Conservation (phyloP, 2,797 vertebrate species). For the Graptemys geographica region DNA sequence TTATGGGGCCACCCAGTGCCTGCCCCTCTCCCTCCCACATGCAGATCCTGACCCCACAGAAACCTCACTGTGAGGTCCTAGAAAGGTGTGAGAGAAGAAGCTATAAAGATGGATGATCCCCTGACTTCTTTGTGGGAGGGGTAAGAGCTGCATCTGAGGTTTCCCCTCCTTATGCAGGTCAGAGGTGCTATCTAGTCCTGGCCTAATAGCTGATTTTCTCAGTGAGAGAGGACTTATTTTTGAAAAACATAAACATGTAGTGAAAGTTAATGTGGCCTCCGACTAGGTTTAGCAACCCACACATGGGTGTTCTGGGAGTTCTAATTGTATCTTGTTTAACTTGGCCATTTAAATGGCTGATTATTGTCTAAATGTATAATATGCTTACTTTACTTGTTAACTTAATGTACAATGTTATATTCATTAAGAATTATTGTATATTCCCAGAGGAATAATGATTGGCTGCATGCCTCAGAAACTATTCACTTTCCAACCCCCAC, state of each 20-base stretch:
- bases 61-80: not conserved
- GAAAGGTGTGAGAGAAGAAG: not conserved
- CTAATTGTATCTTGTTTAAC: conserved; percentile 54
- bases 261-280: conserved; percentile 61
- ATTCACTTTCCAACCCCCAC: not conserved
- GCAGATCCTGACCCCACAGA: not conserved
- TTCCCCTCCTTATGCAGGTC: not conserved
- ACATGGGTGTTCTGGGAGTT: conserved; percentile 37
- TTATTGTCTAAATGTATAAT: conserved; percentile 37
- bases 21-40: not conserved
- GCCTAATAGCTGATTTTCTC: not conserved
- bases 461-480: not conserved
- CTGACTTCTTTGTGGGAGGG: not conserved
- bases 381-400: not conserved
- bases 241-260: not conserved
- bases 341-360: conserved; percentile 41
- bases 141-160: not conserved
- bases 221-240: not conserved
- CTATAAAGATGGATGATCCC: not conserved
- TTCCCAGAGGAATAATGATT: not conserved
- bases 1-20: not conserved
- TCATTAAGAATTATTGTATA: not conserved
- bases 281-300: conserved; percentile 50
- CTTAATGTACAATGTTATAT: not conserved
- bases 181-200: not conserved